Conservation (phyloP, 2,113 vertebrate species). For the Cyprinus carpio region DNA sequence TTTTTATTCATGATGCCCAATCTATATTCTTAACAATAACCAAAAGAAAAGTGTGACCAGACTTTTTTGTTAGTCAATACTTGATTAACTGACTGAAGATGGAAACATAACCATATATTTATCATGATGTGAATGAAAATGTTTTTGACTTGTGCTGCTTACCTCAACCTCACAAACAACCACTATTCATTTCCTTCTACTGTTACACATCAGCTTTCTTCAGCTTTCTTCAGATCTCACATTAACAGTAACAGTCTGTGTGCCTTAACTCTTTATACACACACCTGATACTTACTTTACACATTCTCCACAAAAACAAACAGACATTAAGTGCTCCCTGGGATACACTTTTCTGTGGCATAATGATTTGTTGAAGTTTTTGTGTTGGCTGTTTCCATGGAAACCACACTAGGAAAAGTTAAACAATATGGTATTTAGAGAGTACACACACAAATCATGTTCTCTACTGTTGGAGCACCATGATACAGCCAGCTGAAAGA, state of each 20-base stretch:
- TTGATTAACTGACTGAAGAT: neutral
- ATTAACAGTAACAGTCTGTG: neutral
- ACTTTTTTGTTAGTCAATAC: neutral
- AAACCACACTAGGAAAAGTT: neutral
- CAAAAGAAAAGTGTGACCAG: neutral
- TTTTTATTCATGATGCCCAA: neutral
- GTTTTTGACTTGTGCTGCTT: neutral
- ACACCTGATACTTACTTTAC: neutral
- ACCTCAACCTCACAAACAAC: neutral
- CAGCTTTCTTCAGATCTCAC: neutral
- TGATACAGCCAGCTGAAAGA: constrained; percentile 16
- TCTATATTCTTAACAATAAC: neutral
- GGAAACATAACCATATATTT: neutral
- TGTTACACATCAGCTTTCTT: neutral
- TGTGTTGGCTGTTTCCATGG: constrained; percentile 23
- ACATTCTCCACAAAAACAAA: constrained; percentile 24
- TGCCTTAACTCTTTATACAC: neutral
- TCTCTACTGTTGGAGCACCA: constrained; percentile 44
- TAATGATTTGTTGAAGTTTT: constrained; percentile 24
- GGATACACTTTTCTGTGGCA: neutral
- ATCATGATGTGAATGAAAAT: neutral
- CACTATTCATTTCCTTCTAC: neutral
- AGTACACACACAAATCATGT: constrained; percentile 49
- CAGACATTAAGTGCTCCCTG: constrained; percentile 9
- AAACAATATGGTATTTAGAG: constrained; percentile 35